phyloP scores from a whole-genome alignment of 1,140 invertebrate genomes.

The Nasonia longicornis region DNA sequence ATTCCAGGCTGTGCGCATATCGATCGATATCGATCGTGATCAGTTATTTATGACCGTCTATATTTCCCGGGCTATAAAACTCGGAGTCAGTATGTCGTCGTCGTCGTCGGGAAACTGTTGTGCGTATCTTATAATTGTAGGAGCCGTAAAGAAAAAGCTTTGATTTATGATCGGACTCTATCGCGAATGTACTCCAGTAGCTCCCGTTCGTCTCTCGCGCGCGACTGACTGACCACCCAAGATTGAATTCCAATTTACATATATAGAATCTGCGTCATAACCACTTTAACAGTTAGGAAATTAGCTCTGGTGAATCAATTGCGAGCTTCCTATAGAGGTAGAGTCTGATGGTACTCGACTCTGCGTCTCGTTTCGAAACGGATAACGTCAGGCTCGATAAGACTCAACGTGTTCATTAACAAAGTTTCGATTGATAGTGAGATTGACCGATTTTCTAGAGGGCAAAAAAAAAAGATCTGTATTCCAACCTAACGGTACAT shows the following conservation, averaged over 20 bases:
- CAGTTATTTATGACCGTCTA: slow-evolving; percentile 20
- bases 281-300: background rate
- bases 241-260: background rate
- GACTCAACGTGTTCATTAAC: background rate
- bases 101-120: background rate
- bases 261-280: background rate
- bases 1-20: background rate
- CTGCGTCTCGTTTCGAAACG: background rate
- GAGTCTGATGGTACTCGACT: background rate
- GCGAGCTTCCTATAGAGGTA: no score
- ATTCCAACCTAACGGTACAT: background rate
- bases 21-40: slow-evolving; percentile 17
- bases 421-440: background rate
- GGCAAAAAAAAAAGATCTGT: background rate
- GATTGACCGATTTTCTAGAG: background rate
- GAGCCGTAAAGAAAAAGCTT: background rate
- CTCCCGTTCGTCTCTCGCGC: background rate
- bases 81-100: background rate
- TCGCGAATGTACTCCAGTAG: background rate
- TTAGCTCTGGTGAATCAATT: background rate
- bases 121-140: background rate
- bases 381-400: background rate
- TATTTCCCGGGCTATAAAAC: slow-evolving; percentile 23
- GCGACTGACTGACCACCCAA: background rate
- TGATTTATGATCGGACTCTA: background rate